A percentile compares a stretch with the other conserved stretches of the same genome.
Conservation (phyloP, 2,888 invertebrate genomes). For the Spilosoma lubricipeda region DNA sequence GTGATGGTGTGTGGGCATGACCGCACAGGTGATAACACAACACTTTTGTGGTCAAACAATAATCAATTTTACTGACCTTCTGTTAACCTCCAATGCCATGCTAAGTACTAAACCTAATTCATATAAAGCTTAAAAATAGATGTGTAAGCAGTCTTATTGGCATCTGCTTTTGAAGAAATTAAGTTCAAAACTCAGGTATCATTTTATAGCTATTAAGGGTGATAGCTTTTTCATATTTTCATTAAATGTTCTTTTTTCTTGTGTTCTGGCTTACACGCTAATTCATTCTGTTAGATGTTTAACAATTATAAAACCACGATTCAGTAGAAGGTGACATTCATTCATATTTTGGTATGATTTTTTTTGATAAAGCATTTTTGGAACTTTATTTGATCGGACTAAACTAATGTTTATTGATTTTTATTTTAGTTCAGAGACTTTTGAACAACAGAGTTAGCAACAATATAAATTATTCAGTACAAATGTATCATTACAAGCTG, state of each 20-base stretch:
- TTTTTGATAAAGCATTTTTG: too few relatives aligned
- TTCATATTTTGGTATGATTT: too few relatives aligned
- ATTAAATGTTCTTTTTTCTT: background rate
- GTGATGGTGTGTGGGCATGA: conserved; percentile 36
- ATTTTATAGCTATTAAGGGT: background rate
- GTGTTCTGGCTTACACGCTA: background rate
- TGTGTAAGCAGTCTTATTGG: conserved; percentile 5
- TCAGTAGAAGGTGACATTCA: background rate
- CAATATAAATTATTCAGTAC: background rate
- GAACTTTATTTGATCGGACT: too few relatives aligned
- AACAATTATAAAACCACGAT: conserved; percentile 5
- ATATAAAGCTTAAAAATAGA: conserved; percentile 1
- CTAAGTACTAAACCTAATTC: conserved; percentile 26
- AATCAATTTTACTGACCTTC: conserved; percentile 26
- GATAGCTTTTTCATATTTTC: background rate
- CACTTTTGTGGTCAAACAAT: conserved; percentile 26
- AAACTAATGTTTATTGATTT: too few relatives aligned
- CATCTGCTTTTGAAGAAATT: conserved; percentile 26
- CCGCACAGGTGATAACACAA: conserved; percentile 43
- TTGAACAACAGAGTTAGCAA: too few relatives aligned
- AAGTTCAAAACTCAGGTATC: conserved; percentile 1
- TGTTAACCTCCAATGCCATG: conserved; percentile 19
- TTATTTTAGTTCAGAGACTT: too few relatives aligned
- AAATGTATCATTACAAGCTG: background rate
- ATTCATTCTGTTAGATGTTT: conserved; percentile 5